A percentile compares a stretch with the other conserved stretches of the same genome.
These are phyloP conservation scores for Lemur catta DNA, from an alignment of 2,797 vertebrate species.

Conservation along the genomic window DNA sequence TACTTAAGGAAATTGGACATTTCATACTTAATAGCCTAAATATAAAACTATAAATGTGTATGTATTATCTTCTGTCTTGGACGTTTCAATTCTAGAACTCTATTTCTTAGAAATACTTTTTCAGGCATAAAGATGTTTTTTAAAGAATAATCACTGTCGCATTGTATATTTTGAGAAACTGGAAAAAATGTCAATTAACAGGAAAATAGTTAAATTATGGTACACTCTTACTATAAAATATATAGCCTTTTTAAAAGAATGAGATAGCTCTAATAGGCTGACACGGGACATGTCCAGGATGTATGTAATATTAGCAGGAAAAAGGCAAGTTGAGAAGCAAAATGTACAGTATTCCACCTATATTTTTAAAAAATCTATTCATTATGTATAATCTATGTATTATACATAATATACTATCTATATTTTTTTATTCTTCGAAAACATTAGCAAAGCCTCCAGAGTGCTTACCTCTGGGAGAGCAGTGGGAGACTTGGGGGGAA, in stretches of 20 bases:
- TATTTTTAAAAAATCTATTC: neutral
- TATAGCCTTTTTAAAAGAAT: neutral
- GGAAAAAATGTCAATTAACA: neutral
- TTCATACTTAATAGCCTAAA: too few species aligned
- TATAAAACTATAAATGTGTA: neutral
- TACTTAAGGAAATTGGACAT: too few species aligned
- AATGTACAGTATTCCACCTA: neutral
- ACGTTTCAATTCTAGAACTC: neutral
- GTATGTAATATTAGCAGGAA: neutral
- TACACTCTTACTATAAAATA: neutral
- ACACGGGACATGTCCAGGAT: neutral
- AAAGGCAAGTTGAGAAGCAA: neutral
- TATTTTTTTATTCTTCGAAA: neutral
- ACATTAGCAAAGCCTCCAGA: neutral
- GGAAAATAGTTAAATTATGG: neutral
- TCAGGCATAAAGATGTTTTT: neutral
- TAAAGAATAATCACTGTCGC: neutral
- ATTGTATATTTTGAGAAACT: neutral
- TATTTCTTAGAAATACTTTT: neutral
- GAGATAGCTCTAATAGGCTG: neutral
- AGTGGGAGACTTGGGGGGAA: neutral
- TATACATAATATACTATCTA: neutral
- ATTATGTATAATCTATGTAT: neutral
- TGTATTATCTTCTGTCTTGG: neutral
- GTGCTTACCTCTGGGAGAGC: neutral